Base-by-base conservation (phyloP, 2,888 invertebrate genomes). In the Odontocerum albicorne region DNA sequence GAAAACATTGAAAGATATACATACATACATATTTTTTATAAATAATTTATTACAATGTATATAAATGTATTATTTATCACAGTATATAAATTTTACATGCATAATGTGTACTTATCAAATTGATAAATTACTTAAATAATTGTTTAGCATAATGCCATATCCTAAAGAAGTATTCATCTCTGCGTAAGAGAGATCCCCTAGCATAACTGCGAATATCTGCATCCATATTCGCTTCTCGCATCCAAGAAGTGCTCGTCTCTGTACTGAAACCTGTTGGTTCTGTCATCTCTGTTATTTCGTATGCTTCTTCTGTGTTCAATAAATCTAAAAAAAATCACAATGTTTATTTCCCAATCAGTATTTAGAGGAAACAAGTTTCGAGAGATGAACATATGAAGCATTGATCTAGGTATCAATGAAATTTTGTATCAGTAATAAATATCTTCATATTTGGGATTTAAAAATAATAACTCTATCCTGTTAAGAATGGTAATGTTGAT, bases 161-260 rank as follows among this genome's bases (percentile, higher is more conserved):
- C 64, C 91, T 85, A 87, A 96, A 96, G 87, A 95, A 96, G 79
- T 96, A 96, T 75, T 96, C 95, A 71, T 94, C 93, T 66, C 88
- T 85, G 63, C 90, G 82, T 46, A 93, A 79, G 47, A 95, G 80
- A 55, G 88, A 87, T 61, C 90, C 89, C 64, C 90, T 85, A n/a
- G 93, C 90, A 73, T 95, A 95, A 36, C 91, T 89, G 64, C 87
- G 84, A 64, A 95, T 93, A 68, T 94, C 92, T 2, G 95, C 93
- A 71, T 96, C 95, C 89, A 96, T 93, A 66, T 92, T 90, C 69
- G 92, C 88, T 61, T 96, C 93, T 55, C 92, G 82, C 68, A 95
- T 81, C 96, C 96, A 97, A 4, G 93, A 93, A 27, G 92, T 91
- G 50, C 93, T 92, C 35, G 92, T 93, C 72, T 94, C 92, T n/a